Base-by-base conservation (phyloP, 1,140 invertebrate genomes). In the Panagrolaimus sp. region DNA sequence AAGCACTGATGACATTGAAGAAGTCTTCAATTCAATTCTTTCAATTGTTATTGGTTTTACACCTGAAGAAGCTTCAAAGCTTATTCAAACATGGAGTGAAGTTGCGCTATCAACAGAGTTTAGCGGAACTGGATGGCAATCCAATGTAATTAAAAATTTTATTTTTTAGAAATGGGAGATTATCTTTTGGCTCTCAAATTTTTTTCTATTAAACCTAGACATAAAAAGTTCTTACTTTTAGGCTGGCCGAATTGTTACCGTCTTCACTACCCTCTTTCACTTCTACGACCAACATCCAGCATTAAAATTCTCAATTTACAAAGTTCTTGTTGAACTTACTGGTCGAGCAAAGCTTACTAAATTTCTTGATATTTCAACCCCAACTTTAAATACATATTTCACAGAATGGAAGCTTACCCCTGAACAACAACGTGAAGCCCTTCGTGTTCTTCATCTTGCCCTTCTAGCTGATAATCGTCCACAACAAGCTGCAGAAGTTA, bases 401-500 rank as follows among this genome's bases (percentile, higher is more conserved):
- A 44, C 25, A 9, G 43, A 65, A 13, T 76, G 75, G 75, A 48
- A 48, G 3, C 57, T 76, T 20, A 47, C 61, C 31, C 38, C 70
- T 11, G 69, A 71, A 25, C 42, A 75, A 53, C 68, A 77, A 38
- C 67, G 75, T 20, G 75, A 76, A 13, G 38, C 78, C 5, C 63
- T 75, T 16, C 73, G 75, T 13, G 44, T 71, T 43, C 48, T 78
- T 9, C 76, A 76, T 48, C 16, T 65, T 14, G 68, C 69, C 9
- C 51, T 76, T 14, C 14, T 76, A 7, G 42, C 20, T 4, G 75
- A 78, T 48, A 65, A 68, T 8, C 72, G 75, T 16, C 46, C 62
- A 20, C 74, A 78, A 64, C 65, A 51, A 14, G 75, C 76, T 44
- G 76, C 75, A 48, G 75, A 78, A 53, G 76, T 79, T 14, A 80